A percentile compares a stretch with the other conserved stretches of the same genome.
These are phyloP conservation scores for Thalpophila matura DNA, from an alignment of 2,888 invertebrate species.

Conservation along the genomic window DNA sequence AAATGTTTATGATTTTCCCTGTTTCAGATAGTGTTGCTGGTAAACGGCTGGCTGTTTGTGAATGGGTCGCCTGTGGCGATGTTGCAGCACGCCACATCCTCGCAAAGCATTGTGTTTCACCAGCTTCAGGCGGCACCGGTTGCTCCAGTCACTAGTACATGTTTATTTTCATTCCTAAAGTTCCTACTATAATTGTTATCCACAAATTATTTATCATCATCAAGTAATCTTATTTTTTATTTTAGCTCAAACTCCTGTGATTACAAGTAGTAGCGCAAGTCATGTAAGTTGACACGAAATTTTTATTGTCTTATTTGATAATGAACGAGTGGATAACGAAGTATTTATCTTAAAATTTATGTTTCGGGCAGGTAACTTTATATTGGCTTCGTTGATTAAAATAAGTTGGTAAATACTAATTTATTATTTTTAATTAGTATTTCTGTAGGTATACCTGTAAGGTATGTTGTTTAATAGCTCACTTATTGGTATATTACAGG, in stretches of 20 bases:
- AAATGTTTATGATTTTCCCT: neutral
- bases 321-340: no score
- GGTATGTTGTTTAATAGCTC: no score
- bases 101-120: constrained; percentile 82
- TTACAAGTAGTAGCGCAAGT: constrained; percentile 37
- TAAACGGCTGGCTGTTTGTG: constrained; percentile 71
- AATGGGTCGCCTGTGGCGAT: constrained; percentile 78
- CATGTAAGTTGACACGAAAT: constrained; percentile 44
- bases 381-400: no score
- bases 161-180: neutral
- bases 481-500: constrained; percentile 70
- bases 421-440: no score
- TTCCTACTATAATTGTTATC: no score
- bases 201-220: neutral
- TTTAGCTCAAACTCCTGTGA: constrained; percentile 45
- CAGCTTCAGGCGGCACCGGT: constrained; percentile 65
- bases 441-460: no score
- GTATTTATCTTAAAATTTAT: no score
- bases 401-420: no score
- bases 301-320: neutral
- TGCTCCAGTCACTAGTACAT: constrained; percentile 65
- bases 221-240: neutral
- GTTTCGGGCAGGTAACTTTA: no score
- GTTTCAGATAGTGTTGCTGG: constrained; percentile 69
- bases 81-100: constrained; percentile 84